A percentile compares a stretch with the other conserved stretches of the same genome.
Conservation (phyloP, 2,113 vertebrate species). For the Poecilia latipinna region DNA sequence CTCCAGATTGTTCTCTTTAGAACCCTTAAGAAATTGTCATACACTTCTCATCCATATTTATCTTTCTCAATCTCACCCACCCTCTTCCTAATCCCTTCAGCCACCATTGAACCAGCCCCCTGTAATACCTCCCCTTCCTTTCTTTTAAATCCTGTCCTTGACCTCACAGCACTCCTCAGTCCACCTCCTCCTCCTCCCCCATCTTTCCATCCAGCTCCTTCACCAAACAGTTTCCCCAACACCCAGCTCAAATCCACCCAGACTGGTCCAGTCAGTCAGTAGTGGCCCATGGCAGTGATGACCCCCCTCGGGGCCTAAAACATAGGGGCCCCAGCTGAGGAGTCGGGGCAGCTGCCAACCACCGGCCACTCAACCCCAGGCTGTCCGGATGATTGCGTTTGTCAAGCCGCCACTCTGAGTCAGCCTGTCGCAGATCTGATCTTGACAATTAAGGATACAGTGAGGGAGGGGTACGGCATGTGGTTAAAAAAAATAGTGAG, state of each 20-base stretch:
- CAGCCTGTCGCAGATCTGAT: slow-evolving; percentile 73
- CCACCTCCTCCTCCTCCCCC: slow-evolving; percentile 6
- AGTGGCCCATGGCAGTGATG: slow-evolving; percentile 55
- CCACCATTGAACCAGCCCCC: slow-evolving; percentile 26
- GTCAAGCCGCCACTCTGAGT: slow-evolving; percentile 84
- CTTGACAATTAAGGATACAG: slow-evolving; percentile 76
- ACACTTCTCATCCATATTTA: slow-evolving; percentile 37
- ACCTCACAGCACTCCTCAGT: slow-evolving; percentile 31
- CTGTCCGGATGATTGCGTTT: slow-evolving; percentile 82
- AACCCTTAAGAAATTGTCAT: slow-evolving; percentile 74
- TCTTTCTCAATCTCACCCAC: not conserved
- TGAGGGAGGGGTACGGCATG: not conserved
- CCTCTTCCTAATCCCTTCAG: slow-evolving; percentile 25
- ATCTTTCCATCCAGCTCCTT: slow-evolving; percentile 19
- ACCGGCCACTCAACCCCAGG: slow-evolving; percentile 73
- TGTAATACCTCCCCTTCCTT: slow-evolving; percentile 29
- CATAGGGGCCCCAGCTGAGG: slow-evolving; percentile 77
- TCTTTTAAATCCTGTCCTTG: slow-evolving; percentile 57
- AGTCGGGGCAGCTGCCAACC: slow-evolving; percentile 82
- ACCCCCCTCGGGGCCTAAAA: slow-evolving; percentile 68
- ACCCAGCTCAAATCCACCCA: slow-evolving; percentile 43
- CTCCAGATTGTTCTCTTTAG: slow-evolving; percentile 80
- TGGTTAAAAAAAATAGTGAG: not conserved
- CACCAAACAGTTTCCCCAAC: slow-evolving; percentile 28
- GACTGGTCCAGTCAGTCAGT: slow-evolving; percentile 48